Evolutionary conservation across 2,113 vertebrate genomes (phyloP), one percentile per base, ranked within the genome.

Genomic region (Thinocorus orbignyianus): DNA sequence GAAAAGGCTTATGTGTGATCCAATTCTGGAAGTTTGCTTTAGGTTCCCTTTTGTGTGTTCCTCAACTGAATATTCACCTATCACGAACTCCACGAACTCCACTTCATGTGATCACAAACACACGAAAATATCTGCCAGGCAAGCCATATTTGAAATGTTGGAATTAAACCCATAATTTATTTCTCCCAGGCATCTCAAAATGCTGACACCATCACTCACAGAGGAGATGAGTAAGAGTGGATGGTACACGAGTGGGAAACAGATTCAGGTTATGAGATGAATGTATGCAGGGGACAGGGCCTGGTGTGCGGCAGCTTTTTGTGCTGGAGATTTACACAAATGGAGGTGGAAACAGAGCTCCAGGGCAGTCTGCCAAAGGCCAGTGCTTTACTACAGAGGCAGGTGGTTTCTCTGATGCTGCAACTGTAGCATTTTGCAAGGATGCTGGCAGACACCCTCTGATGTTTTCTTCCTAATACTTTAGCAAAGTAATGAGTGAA

Each of bases 31-130:
- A 44, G 22, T 33, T 83, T 93, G 33, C 31, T 69, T 13, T 9
- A 22, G 22, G 25, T 33, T 68, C 15, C 7, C 70, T 55, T 83
- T 46, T 44, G 17, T 48, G 19, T 46, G 17, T 52, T 69, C 31
- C 57, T 81, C 44, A 51, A 19, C 35, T 46, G 55, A 35, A 33
- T 37, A 35, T 15, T 51, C 4, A 1, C 5, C 49, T 80, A 49
- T 11, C 20, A 31, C 48, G 65, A 66, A 1, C 7, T 60, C 31
- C 35, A 35, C n/a, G n/a, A 39, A 14, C 39, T 31, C 69, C 3
- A 5, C 1, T 42, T 65, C 1, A 0, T 22, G 18, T 48, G 31
- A 66, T 42, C 3, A 1, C 24, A 13, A 30, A n/a, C 33, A 11
- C 13, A 7, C 33, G 17, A 55, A 22, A 28, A 42, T 25, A 54